Evolutionary conservation across 30 jellyfish, hydroid and myxozoan genomes (phyloP), one percentile per base, ranked within the genome.

Genomic region (Rhopilema esculentum): DNA sequence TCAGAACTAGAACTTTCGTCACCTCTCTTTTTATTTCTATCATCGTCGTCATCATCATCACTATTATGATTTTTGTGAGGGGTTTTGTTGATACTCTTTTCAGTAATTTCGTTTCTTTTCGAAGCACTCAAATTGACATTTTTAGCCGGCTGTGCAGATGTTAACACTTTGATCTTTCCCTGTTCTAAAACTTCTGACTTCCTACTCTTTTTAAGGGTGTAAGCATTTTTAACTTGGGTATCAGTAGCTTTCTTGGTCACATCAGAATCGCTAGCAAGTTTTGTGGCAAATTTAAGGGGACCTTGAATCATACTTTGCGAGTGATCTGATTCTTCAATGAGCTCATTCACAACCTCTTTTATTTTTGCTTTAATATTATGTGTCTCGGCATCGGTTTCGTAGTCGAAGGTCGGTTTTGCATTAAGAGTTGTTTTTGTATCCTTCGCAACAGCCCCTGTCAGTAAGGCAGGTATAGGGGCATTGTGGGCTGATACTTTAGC

Each of bases 241-340:
- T 7, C 29, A 2, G 73, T 2, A 40, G 57, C 57, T 12, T 28
- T 25, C 64, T 12, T 26, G 49, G 65, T 29, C 65, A 67, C 9
- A 4, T 18, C 23, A 20, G 1, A 22, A 69, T 27, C 72, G 48
- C 72, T 49, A 31, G 57, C 9, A 6, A 6, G 57, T 6, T 12
- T 6, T 4, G 1, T 30, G 40, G 71, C 20, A 8, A 80, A 63
- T n/a, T n/a, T 66, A 0, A 64, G 76, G 0, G 90, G 90, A 2
- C 32, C 90, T 23, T 66, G 15, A 18, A 68, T 29, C 25, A 68
- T 26, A 29, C 82, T 63, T 20, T 63, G 80, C 6, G 64, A 26
- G 27, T 28, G 62, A 66, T 80, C 90, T 12, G 90, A 80, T 6
- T 80, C 90, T 8, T 66, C 80, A 19, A 80, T 79, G 49, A 80